Evolutionary conservation across 2,888 invertebrate species (phyloP), one percentile per base, ranked within the genome.

Genomic region (Dascillus cervinus): DNA sequence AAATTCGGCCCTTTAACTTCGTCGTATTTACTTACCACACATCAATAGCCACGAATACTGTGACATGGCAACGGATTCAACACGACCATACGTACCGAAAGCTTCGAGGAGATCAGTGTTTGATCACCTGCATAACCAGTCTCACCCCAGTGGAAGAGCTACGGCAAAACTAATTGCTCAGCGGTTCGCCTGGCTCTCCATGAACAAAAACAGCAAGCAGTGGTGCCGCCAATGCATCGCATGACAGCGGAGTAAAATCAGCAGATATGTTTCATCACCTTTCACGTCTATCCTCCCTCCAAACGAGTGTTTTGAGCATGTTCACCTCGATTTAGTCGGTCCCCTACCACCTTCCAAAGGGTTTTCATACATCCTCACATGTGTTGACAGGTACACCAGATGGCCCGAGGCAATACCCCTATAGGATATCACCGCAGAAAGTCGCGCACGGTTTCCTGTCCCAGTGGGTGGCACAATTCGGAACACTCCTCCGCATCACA

Each of bases 391-490:
- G n/a, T n/a, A n/a, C n/a, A n/a, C n/a, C n/a, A n/a, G n/a, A n/a
- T n/a, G n/a, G n/a, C n/a, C n/a, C n/a, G 62, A 62, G 33, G 60
- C 47, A 1, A 36, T 49, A 5, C 61, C 64, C 0, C 22, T 63
- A 1, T 5, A 11, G 1, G 52, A 62, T 29, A 61, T 60, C n/a
- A 56, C 58, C 0, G 63, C 62, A 0, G 56, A 55, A 30, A 56
- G 54, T 58, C 2, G 60, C 59, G 1, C 27, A 37, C n/a, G 51
- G 56, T 2, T 47, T 67, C 3, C 27, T 56, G 4, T 13, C 28
- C 0, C 37, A 43, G 1, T 68, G 64, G 66, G 51, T 67, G 2
- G 31, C 63, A 1, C 37, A 62, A 8, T 66, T 55, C 29, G 65
- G 65, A 1, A 47, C 54, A 9, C 65, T 63, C 2, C 13, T 13